Evolutionary conservation across 2,797 vertebrate species (phyloP), one percentile per base, ranked within the genome.

Genomic region (Synanceia verrucosa): DNA sequence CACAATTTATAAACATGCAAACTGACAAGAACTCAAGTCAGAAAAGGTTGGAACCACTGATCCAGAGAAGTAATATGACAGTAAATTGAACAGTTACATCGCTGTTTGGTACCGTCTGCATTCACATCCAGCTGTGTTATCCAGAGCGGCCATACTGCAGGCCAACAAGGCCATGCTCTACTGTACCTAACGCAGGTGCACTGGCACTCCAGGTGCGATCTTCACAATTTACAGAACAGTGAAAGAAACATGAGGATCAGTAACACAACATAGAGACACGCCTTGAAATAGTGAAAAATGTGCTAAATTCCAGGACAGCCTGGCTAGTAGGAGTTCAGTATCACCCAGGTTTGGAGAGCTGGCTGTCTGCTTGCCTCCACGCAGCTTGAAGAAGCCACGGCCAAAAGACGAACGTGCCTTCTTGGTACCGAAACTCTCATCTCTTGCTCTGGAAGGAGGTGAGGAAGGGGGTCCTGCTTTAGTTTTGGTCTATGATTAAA

Each of bases 341-440:
- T 62, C 50, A 53, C 98, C 95, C 52, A 99, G 92, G 78, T 96
- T 96, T 0, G 96, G 95, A 0, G 95, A 69, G 41, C 97, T 97
- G 7, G 92, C 89, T 0, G 95, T 92, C 78, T 96, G 95, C 84
- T 97, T 99, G 78, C 91, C 95, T 48, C 93, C 95, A 57, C 96
- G 97, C 61, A 97, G 92, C 91, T 96, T 99, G 84, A 99, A 97
- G 82, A 99, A 98, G 16, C 97, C 97, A 1, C 97, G 94, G 41
- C 97, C 97, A 44, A 99, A 99, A 0, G 97, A 98, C 3, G 97
- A 92, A 7, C 98, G 95, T n/a, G 88, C 91, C 89, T 96, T 98
- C 65, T 95, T 97, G 14, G 93, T 91, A 19, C 97, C 97, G 62
- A 98, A 99, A 24, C 82, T 89, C 18, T 95, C 95, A 0, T 94